Conservation (phyloP, 2,797 vertebrate species). For the Antennarius maculatus region DNA sequence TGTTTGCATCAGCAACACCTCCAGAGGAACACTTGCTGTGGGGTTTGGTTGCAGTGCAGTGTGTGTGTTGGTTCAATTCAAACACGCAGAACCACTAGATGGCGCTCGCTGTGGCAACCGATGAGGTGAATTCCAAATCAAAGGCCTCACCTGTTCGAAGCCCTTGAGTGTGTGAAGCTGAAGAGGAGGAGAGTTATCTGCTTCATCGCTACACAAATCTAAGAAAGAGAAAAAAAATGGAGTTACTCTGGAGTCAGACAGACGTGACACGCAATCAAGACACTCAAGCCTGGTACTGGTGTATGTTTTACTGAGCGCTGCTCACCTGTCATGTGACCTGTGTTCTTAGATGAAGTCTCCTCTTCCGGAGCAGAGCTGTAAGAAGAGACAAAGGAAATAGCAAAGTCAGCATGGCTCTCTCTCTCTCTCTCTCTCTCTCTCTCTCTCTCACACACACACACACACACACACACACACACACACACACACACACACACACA, state of each 20-base stretch:
- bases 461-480: not conserved
- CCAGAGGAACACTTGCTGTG: slow-evolving; percentile 25
- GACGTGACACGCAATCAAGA: not conserved
- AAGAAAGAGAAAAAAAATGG: slow-evolving; percentile 24
- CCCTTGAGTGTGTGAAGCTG: slow-evolving; percentile 91
- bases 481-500: too few relatives aligned
- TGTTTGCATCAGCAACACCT: slow-evolving; percentile 26
- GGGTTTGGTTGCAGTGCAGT: too few relatives aligned
- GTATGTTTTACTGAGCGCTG: not conserved
- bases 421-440: not conserved
- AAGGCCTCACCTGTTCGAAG: slow-evolving; percentile 89
- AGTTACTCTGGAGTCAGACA: not conserved
- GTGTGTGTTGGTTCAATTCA: too few relatives aligned
- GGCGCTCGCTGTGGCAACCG: too few relatives aligned
- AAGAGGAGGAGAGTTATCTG: slow-evolving; percentile 82
- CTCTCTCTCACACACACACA: slow-evolving; percentile 15
- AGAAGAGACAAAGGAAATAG: slow-evolving; percentile 36
- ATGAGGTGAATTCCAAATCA: not conserved
- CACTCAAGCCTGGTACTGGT: rapidly evolving
- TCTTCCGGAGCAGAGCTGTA: slow-evolving; percentile 59
- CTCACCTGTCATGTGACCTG: slow-evolving; percentile 80
- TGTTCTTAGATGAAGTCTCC: slow-evolving; percentile 66
- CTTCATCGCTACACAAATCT: slow-evolving; percentile 80
- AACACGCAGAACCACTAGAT: too few relatives aligned
- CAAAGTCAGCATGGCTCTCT: slow-evolving; percentile 12